Evolutionary conservation across 2,113 vertebrate species (phyloP), one percentile per base, ranked within the genome.

Genomic region (Ophthalmolycus amberensis): DNA sequence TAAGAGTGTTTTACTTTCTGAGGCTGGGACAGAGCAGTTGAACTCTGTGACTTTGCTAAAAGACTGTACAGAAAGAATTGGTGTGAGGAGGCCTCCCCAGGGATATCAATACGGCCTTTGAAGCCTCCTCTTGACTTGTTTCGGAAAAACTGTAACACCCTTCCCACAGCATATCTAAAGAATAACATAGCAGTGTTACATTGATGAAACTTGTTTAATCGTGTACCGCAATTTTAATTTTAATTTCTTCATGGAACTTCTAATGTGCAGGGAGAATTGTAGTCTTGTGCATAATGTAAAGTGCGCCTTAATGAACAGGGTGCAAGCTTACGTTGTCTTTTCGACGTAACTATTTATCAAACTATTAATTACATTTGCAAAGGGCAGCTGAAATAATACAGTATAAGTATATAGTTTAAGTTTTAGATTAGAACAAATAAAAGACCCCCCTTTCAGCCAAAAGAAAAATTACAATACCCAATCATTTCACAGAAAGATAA

Each of bases 1-100:
- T 79, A 66, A 22, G 48, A 34, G 76, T 44, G 46, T 86, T 88
- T 71, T 32, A 3, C 27, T 54, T 72, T 54, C 20, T 20, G 54
- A 59, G 27, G 9, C 1, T 15, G 5, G 40, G 11, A 29, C 2
- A 4, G 14, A 63, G 27, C 46, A 18, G 20, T 10, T n/a, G 58
- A 77, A 56, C 32, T 54, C 71, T 29, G 40, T 10, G 15, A 11
- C 60, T 71, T 58, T 67, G 27, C 8, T 58, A 1, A 56, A 37
- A 42, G 52, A 69, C 64, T 59, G 62, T 25, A 25, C 37, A 27
- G 5, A 50, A 48, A 9, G 0, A 1, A 48, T 37, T 46, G 6
- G 65, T 40, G 16, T 42, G 37, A 58, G 25, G 16, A 6, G 22
- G 0, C 1, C 62, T 14, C n/a, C 18, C 32, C 48, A 25, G 12